These are phyloP conservation scores for Cordilura impudica DNA, from an alignment of 2,888 invertebrate species.

Conservation along the genomic window DNA sequence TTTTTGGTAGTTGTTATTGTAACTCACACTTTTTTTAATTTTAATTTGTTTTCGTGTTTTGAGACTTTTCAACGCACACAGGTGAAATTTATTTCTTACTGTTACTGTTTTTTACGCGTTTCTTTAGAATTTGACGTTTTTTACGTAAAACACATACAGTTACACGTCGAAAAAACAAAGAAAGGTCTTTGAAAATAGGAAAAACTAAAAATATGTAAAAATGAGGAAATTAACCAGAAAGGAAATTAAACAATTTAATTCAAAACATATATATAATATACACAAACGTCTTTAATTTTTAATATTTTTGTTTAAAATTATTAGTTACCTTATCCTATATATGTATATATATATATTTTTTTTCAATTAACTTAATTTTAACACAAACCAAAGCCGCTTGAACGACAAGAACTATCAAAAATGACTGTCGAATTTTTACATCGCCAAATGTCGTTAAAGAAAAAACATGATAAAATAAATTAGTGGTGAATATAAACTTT, in stretches of 20 bases:
- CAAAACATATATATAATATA: background rate
- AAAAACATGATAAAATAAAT: constrained; percentile 42
- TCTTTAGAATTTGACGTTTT: background rate
- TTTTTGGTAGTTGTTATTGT: constrained; percentile 30
- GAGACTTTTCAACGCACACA: constrained; percentile 15
- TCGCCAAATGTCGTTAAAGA: constrained; percentile 53
- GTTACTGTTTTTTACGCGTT: background rate
- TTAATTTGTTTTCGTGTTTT: constrained; percentile 1
- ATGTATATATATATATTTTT: background rate
- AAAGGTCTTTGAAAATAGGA: no score
- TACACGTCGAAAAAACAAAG: background rate
- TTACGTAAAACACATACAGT: background rate
- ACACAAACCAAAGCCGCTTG: constrained; percentile 33
- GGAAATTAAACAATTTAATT: background rate
- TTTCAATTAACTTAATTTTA: constrained; percentile 15
- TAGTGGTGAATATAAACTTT: constrained; percentile 50
- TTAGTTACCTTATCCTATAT: background rate
- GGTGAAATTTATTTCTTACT: constrained; percentile 18
- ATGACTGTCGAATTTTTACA: constrained; percentile 62
- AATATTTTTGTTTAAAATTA: no score
- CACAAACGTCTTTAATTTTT: no score
- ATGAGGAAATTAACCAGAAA: background rate
- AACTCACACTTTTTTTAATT: constrained; percentile 42
- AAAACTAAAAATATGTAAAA: no score
- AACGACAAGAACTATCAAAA: constrained; percentile 52